Evolutionary conservation across 2,797 vertebrate genomes (phyloP), one percentile per base, ranked within the genome.

Genomic region (Carduelis carduelis): DNA sequence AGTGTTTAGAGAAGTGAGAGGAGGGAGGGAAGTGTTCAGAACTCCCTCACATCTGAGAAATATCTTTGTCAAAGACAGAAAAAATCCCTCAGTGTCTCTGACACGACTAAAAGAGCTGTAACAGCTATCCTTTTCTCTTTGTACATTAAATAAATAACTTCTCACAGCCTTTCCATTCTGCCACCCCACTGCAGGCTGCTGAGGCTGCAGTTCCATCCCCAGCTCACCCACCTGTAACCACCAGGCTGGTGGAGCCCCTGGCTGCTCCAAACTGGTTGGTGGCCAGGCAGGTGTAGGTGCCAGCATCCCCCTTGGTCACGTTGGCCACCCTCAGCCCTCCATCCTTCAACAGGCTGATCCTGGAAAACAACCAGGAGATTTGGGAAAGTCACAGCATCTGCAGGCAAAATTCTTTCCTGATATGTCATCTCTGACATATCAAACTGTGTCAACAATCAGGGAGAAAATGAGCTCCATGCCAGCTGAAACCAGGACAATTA

Each of bases 211-310:
- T 39, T 47, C 37, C 27, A 9, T 11, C 14, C 41, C 59, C 85
- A 88, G 32, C 59, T 78, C 65, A 83, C 90, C 75, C 90, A 99
- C 99, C 99, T 60, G 99, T 99, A 64, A 99, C 98, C 12, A 99
- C 68, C 90, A 99, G 91, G 91, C 55, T 98, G 74, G 98, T 99
- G 21, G 98, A 98, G 44, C 98, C 98, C 93, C 97, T 99, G 20
- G 99, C 99, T 19, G 97, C 97, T 85, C 99, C 99, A 97, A 99
- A 99, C 97, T 98, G 98, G 97, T 99, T 99, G 96, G 98, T 98
- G 24, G 99, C 99, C 46, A 98, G 86, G 92, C 99, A 99, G 0
- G 98, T 99, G 94, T 99, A 99, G 92, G 94, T 98, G 76, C 98
- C 99, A 64, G 98, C 98, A 50, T 99, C 99, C 53, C 61, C 97